A percentile compares a stretch with the other conserved stretches of the same genome.
These are phyloP conservation scores for Dendrocopos noguchii DNA, from an alignment of 2,113 vertebrate species.

Conservation along the genomic window DNA sequence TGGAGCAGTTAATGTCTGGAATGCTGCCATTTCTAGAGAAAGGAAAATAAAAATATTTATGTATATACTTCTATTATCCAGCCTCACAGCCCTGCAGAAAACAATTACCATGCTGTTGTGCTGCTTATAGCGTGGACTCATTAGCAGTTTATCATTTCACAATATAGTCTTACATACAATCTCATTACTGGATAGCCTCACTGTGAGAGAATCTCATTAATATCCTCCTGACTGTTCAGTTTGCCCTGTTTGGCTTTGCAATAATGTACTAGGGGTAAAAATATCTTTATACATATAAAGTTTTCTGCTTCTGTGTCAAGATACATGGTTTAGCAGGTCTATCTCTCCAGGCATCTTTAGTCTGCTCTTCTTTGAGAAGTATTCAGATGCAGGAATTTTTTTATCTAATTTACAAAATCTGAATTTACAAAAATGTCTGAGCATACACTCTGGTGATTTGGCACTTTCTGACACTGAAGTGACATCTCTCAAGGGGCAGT, in stretches of 20 bases:
- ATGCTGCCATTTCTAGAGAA: not conserved
- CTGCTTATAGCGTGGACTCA: not conserved
- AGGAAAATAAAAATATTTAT: not conserved
- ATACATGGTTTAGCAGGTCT: not conserved
- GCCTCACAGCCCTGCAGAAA: not conserved
- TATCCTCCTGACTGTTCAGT: not conserved
- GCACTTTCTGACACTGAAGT: not conserved
- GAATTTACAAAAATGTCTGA: not conserved
- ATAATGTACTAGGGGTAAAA: not conserved
- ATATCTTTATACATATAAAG: not conserved
- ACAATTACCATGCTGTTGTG: not conserved
- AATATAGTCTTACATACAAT: not conserved
- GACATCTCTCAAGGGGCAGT: conserved; percentile 4
- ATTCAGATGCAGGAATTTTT: not conserved
- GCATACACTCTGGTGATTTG: not conserved
- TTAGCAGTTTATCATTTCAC: not conserved
- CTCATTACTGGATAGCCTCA: not conserved
- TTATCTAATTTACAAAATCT: not conserved
- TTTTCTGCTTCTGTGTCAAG: not conserved
- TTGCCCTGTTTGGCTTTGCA: not conserved
- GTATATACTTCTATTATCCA: not conserved
- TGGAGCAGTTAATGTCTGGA: not conserved
- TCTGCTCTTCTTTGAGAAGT: not conserved
- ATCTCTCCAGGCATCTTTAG: not conserved
- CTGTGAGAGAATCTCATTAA: conserved; percentile 1